Conservation (phyloP, 2,888 invertebrate genomes). For the Agrochola lychnidis region DNA sequence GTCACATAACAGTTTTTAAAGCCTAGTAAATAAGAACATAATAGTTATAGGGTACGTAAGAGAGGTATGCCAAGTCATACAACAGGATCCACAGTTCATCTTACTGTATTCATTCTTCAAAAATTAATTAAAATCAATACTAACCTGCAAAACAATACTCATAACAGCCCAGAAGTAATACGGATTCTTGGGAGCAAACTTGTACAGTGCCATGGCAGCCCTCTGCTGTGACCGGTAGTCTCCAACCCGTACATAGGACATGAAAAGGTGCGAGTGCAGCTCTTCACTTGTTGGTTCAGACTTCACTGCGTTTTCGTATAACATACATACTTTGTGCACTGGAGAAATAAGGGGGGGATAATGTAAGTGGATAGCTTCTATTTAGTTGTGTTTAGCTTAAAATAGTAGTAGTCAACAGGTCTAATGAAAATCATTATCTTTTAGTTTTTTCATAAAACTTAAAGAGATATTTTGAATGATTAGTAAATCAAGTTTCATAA, state of each 20-base stretch:
- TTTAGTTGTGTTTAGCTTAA: neutral
- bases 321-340: conserved; percentile 97
- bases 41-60: neutral
- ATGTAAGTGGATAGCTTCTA: neutral
- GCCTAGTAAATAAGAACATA: neutral
- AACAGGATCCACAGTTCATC: neutral
- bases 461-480: neutral
- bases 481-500: neutral
- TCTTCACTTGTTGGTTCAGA: conserved; percentile 97
- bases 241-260: conserved; percentile 97
- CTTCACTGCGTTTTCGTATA: conserved; percentile 97
- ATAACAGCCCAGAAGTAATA: conserved; percentile 99
- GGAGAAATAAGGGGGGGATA: conserved; percentile 63
- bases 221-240: conserved; percentile 97
- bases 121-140: conserved; percentile 7
- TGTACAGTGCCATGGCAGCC: conserved; percentile 97
- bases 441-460: neutral
- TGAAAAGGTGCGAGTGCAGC: conserved; percentile 97
- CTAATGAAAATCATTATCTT: neutral
- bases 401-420: neutral
- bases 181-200: conserved; percentile 97
- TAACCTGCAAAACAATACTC: conserved; percentile 98
- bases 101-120: neutral
- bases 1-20: neutral
- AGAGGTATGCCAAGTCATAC: neutral